Percentiles rank a stretch among this genome's conserved stretches.
These are phyloP conservation scores for Scleropages formosus DNA, from an alignment of 2,797 vertebrate species.

Conservation along the genomic window DNA sequence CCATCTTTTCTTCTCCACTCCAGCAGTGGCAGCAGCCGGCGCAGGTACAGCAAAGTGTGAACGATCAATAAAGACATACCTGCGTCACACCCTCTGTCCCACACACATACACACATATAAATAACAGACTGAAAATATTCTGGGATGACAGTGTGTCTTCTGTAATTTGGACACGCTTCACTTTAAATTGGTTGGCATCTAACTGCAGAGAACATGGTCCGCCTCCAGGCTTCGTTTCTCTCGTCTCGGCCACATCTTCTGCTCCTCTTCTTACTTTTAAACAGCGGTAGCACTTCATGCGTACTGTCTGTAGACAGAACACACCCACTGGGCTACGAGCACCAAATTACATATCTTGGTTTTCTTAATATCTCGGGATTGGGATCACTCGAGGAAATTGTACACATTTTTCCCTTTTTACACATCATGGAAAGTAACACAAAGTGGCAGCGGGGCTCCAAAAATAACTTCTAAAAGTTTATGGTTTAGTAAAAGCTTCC, in stretches of 20 bases:
- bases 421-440: constrained; percentile 6
- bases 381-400: constrained; percentile 19
- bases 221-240: too few relatives aligned
- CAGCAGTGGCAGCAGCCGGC: background rate
- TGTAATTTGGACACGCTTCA: background rate
- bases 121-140: background rate
- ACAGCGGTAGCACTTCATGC: constrained; percentile 19
- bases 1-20: background rate
- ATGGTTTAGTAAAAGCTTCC: constrained; percentile 24
- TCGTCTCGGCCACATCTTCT: background rate
- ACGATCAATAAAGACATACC: background rate
- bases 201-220: background rate
- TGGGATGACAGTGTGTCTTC: background rate
- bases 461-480: constrained; percentile 29
- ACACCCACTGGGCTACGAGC: background rate
- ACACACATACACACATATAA: background rate
- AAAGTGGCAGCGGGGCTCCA: constrained; percentile 18
- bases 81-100: background rate
- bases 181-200: background rate
- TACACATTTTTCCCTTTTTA: background rate
- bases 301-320: constrained; percentile 1
- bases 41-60: constrained; percentile 4
- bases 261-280: constrained; percentile 9
- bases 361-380: background rate
- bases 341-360: constrained; percentile 5